Base-by-base conservation (phyloP, 2,888 invertebrate species). In the Melanchra persicariae region DNA sequence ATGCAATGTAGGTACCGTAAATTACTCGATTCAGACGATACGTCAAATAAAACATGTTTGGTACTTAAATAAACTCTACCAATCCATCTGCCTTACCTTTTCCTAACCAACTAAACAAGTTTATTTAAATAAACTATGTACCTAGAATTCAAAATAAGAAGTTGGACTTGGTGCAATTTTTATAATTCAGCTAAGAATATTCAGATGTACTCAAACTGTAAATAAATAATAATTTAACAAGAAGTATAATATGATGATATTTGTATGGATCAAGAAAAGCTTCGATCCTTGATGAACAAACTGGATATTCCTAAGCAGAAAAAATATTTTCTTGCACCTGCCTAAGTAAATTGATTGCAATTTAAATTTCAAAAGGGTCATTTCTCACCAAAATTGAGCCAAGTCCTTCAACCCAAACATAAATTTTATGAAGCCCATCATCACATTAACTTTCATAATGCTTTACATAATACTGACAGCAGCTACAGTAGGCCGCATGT, bases 91-190 rank as follows among this genome's bases (percentile, higher is more conserved):
- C 37, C 22, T 15, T 15, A 3, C 22, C n/a, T 37, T 57, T 37
- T 22, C 4, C 22, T 12, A 34, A 12, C 22, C 52, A 66, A 64
- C 51, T 47, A 60, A 67, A 68, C 15, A 55, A 22, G 24, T 64
- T 62, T 57, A 47, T 61, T 68, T 61, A 30, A 74, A 59, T 74
- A 76, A 64, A 74, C 64, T 83, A 83, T 83, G 45, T 85, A 78
- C 81, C n/a, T n/a, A n/a, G n/a, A 83, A 65, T 74, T 55, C 8
- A 74, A 69, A n/a, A 78, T 47, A 57, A 59, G 17, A 62, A 19
- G 10, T 54, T 51, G 22, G 37, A 45, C 22, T 74, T 71, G 51
- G 49, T 17, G 17, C 22, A 74, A 51, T 74, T 70, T 40, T 40
- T 40, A 40, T 40, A 15, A 40, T 45, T 45, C 45, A 45, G 8